These are phyloP conservation scores for Heliocidaris erythrogramma DNA, from an alignment of 35 echinoderm and acorn worm genomes.

Conservation along the genomic window DNA sequence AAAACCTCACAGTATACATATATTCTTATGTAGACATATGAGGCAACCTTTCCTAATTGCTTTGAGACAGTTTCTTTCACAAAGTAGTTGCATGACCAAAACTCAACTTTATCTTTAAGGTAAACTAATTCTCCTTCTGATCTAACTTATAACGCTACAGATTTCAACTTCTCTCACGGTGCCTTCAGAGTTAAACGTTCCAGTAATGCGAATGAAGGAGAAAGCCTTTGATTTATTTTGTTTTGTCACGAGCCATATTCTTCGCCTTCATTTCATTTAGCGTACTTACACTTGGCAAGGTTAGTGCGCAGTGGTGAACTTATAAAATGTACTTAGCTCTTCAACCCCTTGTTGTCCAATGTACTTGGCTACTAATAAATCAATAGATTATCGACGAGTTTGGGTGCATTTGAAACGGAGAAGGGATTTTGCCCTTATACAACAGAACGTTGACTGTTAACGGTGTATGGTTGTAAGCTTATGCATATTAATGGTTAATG, in stretches of 20 bases:
- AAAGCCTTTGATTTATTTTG: constrained; percentile 13
- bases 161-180: neutral
- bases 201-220: neutral
- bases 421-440: neutral
- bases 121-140: too few relatives aligned
- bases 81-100: too few relatives aligned
- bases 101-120: too few relatives aligned
- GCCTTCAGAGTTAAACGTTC: neutral
- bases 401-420: neutral
- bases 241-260: neutral
- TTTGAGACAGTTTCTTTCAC: too few relatives aligned
- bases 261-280: constrained; percentile 4
- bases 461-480: neutral
- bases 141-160: too few relatives aligned
- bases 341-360: neutral
- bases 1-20: too few relatives aligned
- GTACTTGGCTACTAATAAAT: neutral
- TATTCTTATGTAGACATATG: too few relatives aligned
- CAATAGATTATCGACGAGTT: neutral
- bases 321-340: constrained; percentile 18
- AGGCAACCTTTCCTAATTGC: too few relatives aligned
- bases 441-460: neutral
- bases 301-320: neutral
- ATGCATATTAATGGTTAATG: constrained; percentile 5
- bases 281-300: neutral